Base-by-base conservation (phyloP, 2,888 invertebrate genomes). In the Hypselothyrea guttata region DNA sequence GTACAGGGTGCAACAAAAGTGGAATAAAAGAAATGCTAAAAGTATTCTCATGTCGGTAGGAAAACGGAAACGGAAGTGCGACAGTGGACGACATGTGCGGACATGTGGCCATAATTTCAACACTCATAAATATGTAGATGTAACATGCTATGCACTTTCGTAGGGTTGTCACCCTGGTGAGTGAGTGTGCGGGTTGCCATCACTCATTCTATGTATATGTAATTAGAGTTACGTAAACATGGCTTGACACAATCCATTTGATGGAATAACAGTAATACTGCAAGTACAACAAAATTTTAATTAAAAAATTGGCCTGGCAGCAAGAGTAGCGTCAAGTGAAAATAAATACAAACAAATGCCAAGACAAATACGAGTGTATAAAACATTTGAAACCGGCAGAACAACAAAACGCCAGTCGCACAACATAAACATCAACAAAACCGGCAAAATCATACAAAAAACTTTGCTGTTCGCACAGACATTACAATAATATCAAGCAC, bases 11-110 rank as follows among this genome's bases (percentile, higher is more conserved):
- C 41, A 37, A 8, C 37, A 31, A 59, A 64, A 52, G 45, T 40
- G 34, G 60, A 64, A 75, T 61, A 63, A 67, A 68, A 68, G 62
- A 73, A 83, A 63, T 65, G 71, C 71, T 77, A 74, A 81, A 84
- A 81, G 79, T 81, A 81, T 81, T 81, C 70, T 71, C 84, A 69
- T 84, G 79, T 81, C 63, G 59, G 51, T 41, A 40, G 45, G 53
- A 37, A 60, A 48, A 35, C 71, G 76, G 81, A 79, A 84, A 69
- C 77, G 84, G 84, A 84, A 70, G 67, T 71, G 47, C 22, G 22
- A 45, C 77, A 70, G 68, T 64, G 71, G 66, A 67, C 82, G 71
- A 65, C 76, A 76, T 76, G 81, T 79, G 65, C 63, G 67, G 57
- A 81, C 62, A 67, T 69, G 68, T 71, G 51, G 56, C 47, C 70